A percentile compares a stretch with the other conserved stretches of the same genome.
phyloP scores from a whole-genome alignment of 2,113 vertebrate genomes.

The Laterallus jamaicensis region DNA sequence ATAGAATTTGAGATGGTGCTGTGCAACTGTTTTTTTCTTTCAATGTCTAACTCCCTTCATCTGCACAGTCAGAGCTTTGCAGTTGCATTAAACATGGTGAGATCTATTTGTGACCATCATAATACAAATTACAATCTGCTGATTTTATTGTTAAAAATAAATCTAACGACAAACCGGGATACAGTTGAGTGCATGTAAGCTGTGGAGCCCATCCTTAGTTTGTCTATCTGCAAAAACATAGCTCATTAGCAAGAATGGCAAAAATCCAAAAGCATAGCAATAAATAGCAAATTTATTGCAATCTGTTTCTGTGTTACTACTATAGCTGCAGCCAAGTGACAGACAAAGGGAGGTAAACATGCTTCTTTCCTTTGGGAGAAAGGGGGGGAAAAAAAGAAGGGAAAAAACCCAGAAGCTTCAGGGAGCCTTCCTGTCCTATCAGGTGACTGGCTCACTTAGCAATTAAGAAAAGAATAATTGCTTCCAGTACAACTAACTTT shows the following conservation, averaged over 20 bases:
- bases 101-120: background rate
- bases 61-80: background rate
- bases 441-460: background rate
- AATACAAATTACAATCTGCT: slow-evolving; percentile 7
- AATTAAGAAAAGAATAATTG: background rate
- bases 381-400: too few relatives aligned
- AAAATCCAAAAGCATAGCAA: slow-evolving; percentile 39
- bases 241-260: slow-evolving; percentile 20
- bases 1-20: background rate
- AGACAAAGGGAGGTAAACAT: slow-evolving; percentile 51
- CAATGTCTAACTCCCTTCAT: background rate
- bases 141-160: slow-evolving; percentile 58
- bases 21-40: background rate
- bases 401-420: background rate
- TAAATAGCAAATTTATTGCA: slow-evolving; percentile 53
- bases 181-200: background rate
- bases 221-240: slow-evolving; percentile 1
- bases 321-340: slow-evolving; percentile 23
- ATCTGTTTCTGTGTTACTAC: slow-evolving; percentile 56
- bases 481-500: background rate
- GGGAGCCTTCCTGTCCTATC: background rate
- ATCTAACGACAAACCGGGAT: background rate
- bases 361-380: background rate
- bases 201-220: background rate
- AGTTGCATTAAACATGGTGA: background rate